A percentile compares a stretch with the other conserved stretches of the same genome.
phyloP scores from a whole-genome alignment of 1,140 invertebrate species.

The Musca vetustissima region DNA sequence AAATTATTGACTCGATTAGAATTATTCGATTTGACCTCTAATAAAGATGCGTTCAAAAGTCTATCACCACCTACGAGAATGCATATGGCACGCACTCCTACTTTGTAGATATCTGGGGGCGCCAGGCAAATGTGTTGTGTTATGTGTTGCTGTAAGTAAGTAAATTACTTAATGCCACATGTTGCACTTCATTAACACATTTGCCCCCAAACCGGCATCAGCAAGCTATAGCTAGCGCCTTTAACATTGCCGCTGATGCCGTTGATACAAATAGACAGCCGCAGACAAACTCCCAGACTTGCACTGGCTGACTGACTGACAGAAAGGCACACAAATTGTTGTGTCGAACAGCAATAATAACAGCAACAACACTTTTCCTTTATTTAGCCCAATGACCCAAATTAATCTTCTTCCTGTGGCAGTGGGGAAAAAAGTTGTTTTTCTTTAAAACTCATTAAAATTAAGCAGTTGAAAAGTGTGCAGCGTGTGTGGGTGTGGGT shows the following conservation, averaged over 20 bases:
- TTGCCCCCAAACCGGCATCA: too few relatives aligned
- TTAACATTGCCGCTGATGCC: too few relatives aligned
- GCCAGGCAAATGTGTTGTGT: too few relatives aligned
- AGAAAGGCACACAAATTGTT: neutral
- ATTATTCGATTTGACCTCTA: constrained; percentile 8
- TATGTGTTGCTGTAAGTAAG: neutral
- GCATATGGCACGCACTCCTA: neutral
- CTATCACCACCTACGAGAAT: neutral
- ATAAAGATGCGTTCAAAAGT: neutral
- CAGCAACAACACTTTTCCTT: constrained; percentile 1
- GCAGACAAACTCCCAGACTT: too few relatives aligned
- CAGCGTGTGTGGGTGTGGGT: too few relatives aligned
- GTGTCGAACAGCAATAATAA: neutral
- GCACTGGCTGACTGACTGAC: neutral
- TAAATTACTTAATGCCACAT: constrained; percentile 12
- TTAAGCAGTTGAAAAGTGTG: too few relatives aligned
- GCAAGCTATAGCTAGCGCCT: too few relatives aligned
- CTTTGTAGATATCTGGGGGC: too few relatives aligned
- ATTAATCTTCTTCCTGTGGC: neutral
- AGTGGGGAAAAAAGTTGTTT: too few relatives aligned
- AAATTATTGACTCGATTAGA: neutral
- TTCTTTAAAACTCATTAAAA: too few relatives aligned
- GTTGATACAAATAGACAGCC: constrained; percentile 5
- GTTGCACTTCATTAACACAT: constrained; percentile 5
- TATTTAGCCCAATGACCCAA: constrained; percentile 7